Percentiles rank a stretch among this genome's conserved stretches.
Evolutionary conservation across 2,888 invertebrate genomes (phyloP).

Genomic region (Mongoloraphidia duomilia): DNA sequence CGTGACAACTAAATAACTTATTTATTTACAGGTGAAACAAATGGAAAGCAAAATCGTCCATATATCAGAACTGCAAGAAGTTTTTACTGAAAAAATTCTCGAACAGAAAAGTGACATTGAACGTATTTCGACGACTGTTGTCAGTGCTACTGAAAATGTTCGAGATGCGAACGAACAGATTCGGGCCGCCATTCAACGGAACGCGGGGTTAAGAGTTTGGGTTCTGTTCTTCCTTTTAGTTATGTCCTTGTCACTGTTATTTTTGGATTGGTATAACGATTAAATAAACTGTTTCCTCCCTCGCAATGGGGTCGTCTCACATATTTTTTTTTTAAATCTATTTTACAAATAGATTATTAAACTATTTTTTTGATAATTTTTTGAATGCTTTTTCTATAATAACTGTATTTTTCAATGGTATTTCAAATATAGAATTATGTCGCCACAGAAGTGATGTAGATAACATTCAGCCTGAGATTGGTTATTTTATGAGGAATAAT

Average conservation of each 20-base stretch:
- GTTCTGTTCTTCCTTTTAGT: constrained; percentile 90
- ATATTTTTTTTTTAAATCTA: too few relatives aligned
- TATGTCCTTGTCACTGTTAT: constrained; percentile 88
- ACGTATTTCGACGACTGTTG: constrained; percentile 72
- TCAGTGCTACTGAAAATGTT: constrained; percentile 88
- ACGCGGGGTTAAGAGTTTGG: constrained; percentile 89
- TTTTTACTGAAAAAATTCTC: constrained; percentile 90
- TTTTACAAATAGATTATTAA: too few relatives aligned
- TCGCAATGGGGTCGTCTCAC: too few relatives aligned
- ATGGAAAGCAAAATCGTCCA: constrained; percentile 88
- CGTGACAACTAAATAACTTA: too few relatives aligned
- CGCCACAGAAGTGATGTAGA: too few relatives aligned
- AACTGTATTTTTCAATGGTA: too few relatives aligned
- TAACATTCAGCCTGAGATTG: too few relatives aligned
- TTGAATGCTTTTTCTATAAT: too few relatives aligned
- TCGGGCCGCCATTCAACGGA: constrained; percentile 90
- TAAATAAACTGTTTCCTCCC: constrained; percentile 23
- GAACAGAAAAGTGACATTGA: constrained; percentile 92
- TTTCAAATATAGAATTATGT: too few relatives aligned
- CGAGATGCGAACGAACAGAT: constrained; percentile 95
- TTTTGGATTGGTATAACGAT: constrained; percentile 98
- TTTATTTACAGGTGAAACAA: constrained; percentile 41
- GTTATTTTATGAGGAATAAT: too few relatives aligned
- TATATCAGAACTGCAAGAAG: constrained; percentile 87
- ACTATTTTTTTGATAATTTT: too few relatives aligned